A percentile compares a stretch with the other conserved stretches of the same genome.
phyloP scores from a whole-genome alignment of 2,888 invertebrate genomes.

The Adelphocoris suturalis region DNA sequence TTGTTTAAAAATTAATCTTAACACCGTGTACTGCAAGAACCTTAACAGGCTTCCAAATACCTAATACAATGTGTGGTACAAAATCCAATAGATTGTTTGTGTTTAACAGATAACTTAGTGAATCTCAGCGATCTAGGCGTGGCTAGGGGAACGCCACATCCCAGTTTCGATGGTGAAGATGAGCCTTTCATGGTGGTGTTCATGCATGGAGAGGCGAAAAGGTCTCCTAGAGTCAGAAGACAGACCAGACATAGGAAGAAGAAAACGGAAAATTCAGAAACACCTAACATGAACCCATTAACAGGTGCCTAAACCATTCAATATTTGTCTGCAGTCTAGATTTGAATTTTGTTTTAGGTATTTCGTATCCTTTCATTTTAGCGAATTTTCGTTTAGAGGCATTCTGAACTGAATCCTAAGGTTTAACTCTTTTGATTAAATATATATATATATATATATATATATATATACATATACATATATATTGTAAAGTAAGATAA shows the following conservation, averaged over 20 bases:
- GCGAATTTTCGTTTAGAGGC: too few species aligned
- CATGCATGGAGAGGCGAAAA: slow-evolving; percentile 82
- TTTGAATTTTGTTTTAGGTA: slow-evolving; percentile 56
- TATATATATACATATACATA: too few species aligned
- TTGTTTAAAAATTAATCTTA: too few species aligned
- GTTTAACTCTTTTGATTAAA: too few species aligned
- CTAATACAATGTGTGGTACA: too few species aligned
- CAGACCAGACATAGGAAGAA: slow-evolving; percentile 78
- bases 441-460: too few species aligned
- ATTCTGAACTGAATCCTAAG: too few species aligned
- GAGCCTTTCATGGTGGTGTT: slow-evolving; percentile 96
- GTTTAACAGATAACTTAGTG: slow-evolving; percentile 16
- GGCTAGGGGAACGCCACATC: neutral
- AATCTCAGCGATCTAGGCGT: slow-evolving; percentile 35
- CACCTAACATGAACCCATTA: slow-evolving; percentile 68
- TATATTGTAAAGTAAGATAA: too few species aligned
- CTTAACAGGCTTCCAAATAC: too few species aligned
- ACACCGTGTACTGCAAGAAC: too few species aligned
- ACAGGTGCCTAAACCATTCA: neutral
- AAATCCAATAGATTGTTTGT: neutral
- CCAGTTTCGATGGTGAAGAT: slow-evolving; percentile 80
- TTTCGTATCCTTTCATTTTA: too few species aligned
- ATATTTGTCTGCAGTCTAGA: neutral
- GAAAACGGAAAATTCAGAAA: slow-evolving; percentile 73
- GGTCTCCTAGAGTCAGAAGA: slow-evolving; percentile 80